Evolutionary conservation across 1,140 invertebrate genomes (phyloP).

Genomic region (Eciton burchellii): DNA sequence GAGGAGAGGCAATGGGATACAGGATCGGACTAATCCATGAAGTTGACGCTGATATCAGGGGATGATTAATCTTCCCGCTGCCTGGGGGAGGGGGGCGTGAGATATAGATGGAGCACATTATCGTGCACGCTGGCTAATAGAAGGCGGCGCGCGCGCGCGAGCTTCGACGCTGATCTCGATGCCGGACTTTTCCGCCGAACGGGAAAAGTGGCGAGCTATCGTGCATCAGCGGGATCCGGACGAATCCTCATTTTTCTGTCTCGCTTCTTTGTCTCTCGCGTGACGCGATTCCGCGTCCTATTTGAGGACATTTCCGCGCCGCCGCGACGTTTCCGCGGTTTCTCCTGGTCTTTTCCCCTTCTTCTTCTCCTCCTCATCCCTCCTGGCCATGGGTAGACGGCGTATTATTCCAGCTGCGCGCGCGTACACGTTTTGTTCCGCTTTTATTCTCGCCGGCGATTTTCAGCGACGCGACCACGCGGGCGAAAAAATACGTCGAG

Average conservation of each 20-base stretch:
- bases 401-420: too few species aligned
- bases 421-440: neutral
- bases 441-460: neutral
- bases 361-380: too few species aligned
- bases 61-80: conserved; percentile 41
- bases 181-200: neutral
- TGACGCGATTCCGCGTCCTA: conserved; percentile 9
- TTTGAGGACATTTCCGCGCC: conserved; percentile 16
- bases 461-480: too few species aligned
- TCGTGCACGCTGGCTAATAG: conserved; percentile 21
- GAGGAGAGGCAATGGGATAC: conserved; percentile 1
- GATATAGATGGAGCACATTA: conserved; percentile 2
- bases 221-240: too few species aligned
- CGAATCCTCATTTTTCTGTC: too few species aligned
- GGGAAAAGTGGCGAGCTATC: neutral
- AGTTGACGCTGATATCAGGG: conserved; percentile 30
- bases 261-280: conserved; percentile 15
- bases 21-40: conserved; percentile 18
- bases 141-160: neutral
- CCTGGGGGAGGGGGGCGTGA: conserved; percentile 1
- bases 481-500: too few species aligned
- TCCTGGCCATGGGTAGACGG: too few species aligned
- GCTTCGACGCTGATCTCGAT: neutral
- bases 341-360: too few species aligned
- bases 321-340: too few species aligned